Evolutionary conservation across 2,888 invertebrate genomes (phyloP), one percentile per base, ranked within the genome.

Genomic region (Apantesis nais): DNA sequence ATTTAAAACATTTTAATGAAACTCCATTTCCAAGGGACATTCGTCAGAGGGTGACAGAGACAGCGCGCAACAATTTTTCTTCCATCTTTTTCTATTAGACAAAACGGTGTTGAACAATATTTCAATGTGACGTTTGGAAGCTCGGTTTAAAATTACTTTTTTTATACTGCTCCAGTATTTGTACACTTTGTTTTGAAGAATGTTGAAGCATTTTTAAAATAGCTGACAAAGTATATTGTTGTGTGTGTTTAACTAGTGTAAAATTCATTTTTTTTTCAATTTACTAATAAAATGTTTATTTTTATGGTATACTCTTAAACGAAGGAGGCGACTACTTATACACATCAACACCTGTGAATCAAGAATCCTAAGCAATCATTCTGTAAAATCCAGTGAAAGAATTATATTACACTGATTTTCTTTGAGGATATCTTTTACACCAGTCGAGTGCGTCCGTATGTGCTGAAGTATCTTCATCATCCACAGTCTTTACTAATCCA

Each of bases 1-100:
- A 34, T 68, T 68, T 62, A 41, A 63, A 62, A 68, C 58, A 63
- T 63, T 68, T 58, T 68, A 68, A 68, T 68, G 63, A 78, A 82
- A 78, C 68, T 52, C 68, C 31, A 71, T 82, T 78, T 78, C 71
- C 68, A 73, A 71, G 66, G 70, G 74, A 71, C 78, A 75, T 75
- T 75, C 76, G 74, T 79, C 78, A 73, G 70, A 66, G 68, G 61
- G 14, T 19, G 55, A 68, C 70, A 70, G 73, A 68, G 73, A 75
- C 70, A 74, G 69, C 75, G 79, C 75, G 75, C 78, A 73, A 79
- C 85, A 84, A 88, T 89, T 86, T 85, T 85, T 89, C 86, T 86
- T 74, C 77, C 73, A 75, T 88, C 87, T 81, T 83, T 85, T 85
- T 89, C 87, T 85, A 84, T 86, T 85, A 83, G 80, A 84, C 67